Conservation (phyloP, 2,113 vertebrate species). For the Odontophorus gujanensis region DNA sequence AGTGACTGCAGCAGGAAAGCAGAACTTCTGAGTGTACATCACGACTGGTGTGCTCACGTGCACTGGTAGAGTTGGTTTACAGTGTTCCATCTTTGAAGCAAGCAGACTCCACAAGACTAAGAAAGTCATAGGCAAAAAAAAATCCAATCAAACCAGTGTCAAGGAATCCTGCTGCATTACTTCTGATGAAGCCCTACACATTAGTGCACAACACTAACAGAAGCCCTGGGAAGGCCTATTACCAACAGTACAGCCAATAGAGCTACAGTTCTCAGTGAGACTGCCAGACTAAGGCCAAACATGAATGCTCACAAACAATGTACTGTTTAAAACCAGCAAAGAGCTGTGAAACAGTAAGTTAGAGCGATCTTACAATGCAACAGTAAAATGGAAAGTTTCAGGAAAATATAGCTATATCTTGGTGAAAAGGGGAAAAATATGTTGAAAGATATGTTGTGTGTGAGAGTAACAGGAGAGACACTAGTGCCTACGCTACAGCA, state of each 20-base stretch:
- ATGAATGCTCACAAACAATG: neutral
- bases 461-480: neutral
- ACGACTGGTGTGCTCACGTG: neutral
- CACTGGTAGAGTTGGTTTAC: neutral
- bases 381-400: neutral
- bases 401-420: neutral
- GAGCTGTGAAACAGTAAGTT: neutral
- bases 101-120: neutral
- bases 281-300: neutral
- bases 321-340: neutral
- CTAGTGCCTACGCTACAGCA: neutral
- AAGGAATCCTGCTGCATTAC: neutral
- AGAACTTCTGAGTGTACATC: neutral
- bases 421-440: neutral
- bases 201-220: neutral
- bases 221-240: neutral
- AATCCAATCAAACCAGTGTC: neutral
- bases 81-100: neutral
- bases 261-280: neutral
- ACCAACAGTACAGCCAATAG: accelerated
- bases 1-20: neutral
- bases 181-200: neutral
- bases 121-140: neutral
- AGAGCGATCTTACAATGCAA: accelerated
- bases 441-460: neutral